These are phyloP conservation scores for Cepaea nemoralis DNA, from an alignment of 1,140 invertebrate genomes.

Conservation along the genomic window DNA sequence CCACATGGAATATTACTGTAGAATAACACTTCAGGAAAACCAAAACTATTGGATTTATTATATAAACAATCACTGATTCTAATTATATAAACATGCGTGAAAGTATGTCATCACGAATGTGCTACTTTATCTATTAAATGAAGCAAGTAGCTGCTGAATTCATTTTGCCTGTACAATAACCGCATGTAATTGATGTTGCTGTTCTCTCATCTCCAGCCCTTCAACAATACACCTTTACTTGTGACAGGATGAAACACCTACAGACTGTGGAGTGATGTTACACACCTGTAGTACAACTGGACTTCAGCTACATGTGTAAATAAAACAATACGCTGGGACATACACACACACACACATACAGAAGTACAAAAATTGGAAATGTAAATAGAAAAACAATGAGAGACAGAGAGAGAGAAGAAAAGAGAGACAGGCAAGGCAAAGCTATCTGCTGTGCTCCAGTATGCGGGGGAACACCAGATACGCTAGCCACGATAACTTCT, in stretches of 20 bases:
- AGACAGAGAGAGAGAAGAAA: conserved; percentile 12
- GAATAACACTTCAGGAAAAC: too few relatives aligned
- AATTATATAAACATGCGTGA: too few relatives aligned
- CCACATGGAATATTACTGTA: too few relatives aligned
- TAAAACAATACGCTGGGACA: neutral
- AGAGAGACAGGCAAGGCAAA: neutral
- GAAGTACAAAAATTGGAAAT: conserved; percentile 30
- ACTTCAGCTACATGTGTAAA: conserved; percentile 13
- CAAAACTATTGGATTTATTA: too few relatives aligned
- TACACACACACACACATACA: conserved; percentile 19
- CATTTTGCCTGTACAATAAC: too few relatives aligned
- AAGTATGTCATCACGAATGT: too few relatives aligned
- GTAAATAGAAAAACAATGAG: too few relatives aligned
- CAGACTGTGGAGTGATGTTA: neutral
- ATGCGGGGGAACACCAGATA: conserved; percentile 1
- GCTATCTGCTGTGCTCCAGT: neutral
- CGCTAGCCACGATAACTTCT: neutral
- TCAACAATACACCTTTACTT: neutral
- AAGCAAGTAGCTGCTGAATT: too few relatives aligned
- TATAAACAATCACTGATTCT: too few relatives aligned
- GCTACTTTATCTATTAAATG: too few relatives aligned
- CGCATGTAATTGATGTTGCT: too few relatives aligned
- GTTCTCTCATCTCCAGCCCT: conserved; percentile 29
- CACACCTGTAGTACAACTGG: neutral
- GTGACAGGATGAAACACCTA: neutral